phyloP scores from a whole-genome alignment of 2,888 invertebrate species.

The Coecobrya sp. region DNA sequence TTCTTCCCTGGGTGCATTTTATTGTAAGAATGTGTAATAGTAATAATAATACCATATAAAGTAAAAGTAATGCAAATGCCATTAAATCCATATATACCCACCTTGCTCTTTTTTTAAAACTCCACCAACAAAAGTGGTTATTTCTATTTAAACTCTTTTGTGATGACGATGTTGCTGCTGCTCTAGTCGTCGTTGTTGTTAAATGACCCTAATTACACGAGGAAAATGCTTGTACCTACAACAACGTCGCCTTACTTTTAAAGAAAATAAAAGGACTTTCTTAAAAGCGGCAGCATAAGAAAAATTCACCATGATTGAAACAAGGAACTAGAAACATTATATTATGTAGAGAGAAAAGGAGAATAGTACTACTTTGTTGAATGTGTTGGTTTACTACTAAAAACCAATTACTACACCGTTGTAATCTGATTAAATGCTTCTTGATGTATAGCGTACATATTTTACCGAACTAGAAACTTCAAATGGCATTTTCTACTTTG shows the following conservation, averaged over 20 bases:
- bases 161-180: slow-evolving; percentile 13
- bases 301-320: not conserved
- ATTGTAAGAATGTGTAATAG: slow-evolving; percentile 1
- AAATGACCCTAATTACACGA: slow-evolving; percentile 77
- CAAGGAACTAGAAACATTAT: not conserved
- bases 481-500: not conserved
- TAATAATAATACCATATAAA: slow-evolving; percentile 23
- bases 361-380: slow-evolving; percentile 8
- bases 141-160: slow-evolving; percentile 28
- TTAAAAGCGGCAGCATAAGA: not conserved
- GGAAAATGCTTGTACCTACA: slow-evolving; percentile 63
- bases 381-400: slow-evolving; percentile 48
- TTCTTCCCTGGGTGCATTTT: slow-evolving; percentile 38
- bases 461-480: not conserved
- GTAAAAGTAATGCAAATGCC: slow-evolving; percentile 54
- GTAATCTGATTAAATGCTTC: slow-evolving; percentile 51
- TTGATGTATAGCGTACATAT: not conserved
- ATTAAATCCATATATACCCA: slow-evolving; percentile 59
- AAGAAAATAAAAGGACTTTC: not conserved
- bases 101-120: slow-evolving; percentile 6
- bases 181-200: slow-evolving; percentile 32
- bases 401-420: slow-evolving; percentile 51
- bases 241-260: slow-evolving; percentile 38
- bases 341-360: no score
- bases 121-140: slow-evolving; percentile 11